Evolutionary conservation across 2,888 invertebrate species (phyloP).

Genomic region (Amblyjoppa fuscipennis): DNA sequence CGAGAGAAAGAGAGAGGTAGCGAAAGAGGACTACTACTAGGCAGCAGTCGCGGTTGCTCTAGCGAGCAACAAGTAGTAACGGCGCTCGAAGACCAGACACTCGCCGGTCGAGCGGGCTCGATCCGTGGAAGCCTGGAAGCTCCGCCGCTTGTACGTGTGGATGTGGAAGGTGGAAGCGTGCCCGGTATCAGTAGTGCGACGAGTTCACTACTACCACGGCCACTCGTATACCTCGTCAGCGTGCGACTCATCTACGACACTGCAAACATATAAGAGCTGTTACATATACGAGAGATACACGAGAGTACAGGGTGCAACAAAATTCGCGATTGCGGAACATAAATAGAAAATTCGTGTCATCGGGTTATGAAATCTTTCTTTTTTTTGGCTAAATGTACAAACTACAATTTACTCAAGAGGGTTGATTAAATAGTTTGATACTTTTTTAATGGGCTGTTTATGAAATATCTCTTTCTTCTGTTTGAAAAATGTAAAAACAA

Average conservation of each 20-base stretch:
- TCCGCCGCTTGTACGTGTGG: constrained; percentile 55
- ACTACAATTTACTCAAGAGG: no score
- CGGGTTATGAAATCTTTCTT: background rate
- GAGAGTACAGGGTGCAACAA: constrained; percentile 50
- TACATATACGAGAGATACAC: constrained; percentile 35
- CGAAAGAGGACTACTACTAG: constrained; percentile 20
- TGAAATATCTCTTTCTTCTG: background rate
- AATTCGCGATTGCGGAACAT: constrained; percentile 11
- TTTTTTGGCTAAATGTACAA: background rate
- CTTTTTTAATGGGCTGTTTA: background rate
- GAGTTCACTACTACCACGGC: constrained; percentile 40
- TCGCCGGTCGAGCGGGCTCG: constrained; percentile 59
- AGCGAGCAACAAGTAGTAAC: constrained; percentile 83
- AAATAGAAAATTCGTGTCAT: background rate
- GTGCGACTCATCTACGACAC: constrained; percentile 56
- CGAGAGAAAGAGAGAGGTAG: constrained; percentile 30
- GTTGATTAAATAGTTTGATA: no score
- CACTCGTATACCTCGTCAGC: constrained; percentile 16
- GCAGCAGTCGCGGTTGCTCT: constrained; percentile 63
- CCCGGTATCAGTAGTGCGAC: constrained; percentile 60
- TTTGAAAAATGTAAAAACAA: background rate
- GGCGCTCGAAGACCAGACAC: constrained; percentile 78
- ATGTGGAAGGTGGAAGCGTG: constrained; percentile 63
- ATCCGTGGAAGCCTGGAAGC: constrained; percentile 60
- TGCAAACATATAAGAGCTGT: constrained; percentile 40